Evolutionary conservation across 2,797 vertebrate genomes (phyloP), one percentile per base, ranked within the genome.

Genomic region (Pseudochaenichthys georgianus): DNA sequence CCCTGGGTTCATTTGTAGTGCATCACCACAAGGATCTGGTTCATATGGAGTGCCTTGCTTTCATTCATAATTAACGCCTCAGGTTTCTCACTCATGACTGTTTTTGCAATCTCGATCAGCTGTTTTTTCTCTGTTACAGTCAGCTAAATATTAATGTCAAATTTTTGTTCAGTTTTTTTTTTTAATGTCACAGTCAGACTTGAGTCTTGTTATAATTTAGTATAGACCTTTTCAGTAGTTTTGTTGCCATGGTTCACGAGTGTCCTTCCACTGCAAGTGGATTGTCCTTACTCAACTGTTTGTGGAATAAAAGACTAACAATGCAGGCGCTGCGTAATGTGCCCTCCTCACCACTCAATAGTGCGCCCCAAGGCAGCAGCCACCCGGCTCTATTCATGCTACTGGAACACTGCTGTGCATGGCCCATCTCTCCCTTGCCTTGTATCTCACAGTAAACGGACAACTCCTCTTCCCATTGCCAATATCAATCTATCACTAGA

Each of bases 1-100:
- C 54, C 76, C 41, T 1, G 64, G 81, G 90, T 92, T 93, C 90
- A 92, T 75, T 61, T 9, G 3, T 15, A 88, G 90, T 89, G 84
- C 90, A 89, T 67, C 67, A 71, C 87, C 74, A 73, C 78, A 62
- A 66, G 47, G 75, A 64, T 80, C 70, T 17, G 47, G 91, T 93
- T 93, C 93, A 93, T 28, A 65, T 17, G 3, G 64, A 86, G 90
- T 93, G 87, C 64, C 76, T 84, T 88, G 43, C 81, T 74, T 89
- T 93, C 84, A 93, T 93, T 81, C 72, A 93, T 94, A 89, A 93
- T 93, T 92, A 60, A 94, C 48, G n/a, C 45, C 38, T 75, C 43
- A 0, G 53, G 80, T 77, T 62, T 48, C 48, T 69, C 66, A 71
- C 57, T 67, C 70, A 12, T 51, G 59, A 64, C 59, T 64, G 46